Conservation (phyloP, 1,140 invertebrate genomes). For the Nephotettix cincticeps region DNA sequence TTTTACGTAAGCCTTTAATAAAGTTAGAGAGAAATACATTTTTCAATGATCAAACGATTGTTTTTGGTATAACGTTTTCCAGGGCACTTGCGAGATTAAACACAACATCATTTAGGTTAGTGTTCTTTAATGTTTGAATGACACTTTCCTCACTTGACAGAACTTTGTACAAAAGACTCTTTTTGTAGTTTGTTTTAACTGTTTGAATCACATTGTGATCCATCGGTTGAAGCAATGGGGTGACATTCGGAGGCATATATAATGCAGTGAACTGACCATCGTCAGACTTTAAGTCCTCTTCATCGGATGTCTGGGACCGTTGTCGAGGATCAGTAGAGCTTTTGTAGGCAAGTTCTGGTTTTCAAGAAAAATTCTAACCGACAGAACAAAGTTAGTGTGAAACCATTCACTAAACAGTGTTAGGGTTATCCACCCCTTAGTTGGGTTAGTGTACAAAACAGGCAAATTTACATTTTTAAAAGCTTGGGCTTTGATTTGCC, state of each 20-base stretch:
- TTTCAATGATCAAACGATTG: not conserved
- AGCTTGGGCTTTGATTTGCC: not conserved
- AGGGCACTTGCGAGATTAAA: not conserved
- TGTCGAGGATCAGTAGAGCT: not conserved
- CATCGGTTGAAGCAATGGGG: not conserved
- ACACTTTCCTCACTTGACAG: not conserved
- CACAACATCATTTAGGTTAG: not conserved
- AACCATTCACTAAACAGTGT: not conserved
- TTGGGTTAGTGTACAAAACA: not conserved
- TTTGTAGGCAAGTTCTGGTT: not conserved
- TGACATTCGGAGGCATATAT: not conserved
- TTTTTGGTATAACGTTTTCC: not conserved
- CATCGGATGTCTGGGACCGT: not conserved
- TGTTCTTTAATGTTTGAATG: not conserved
- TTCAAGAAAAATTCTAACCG: not conserved
- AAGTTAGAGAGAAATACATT: no score
- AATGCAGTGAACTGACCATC: not conserved
- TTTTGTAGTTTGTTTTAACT: not conserved
- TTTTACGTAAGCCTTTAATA: not conserved
- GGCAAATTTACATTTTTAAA: not conserved
- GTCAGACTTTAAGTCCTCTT: no score
- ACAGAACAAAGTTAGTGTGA: not conserved
- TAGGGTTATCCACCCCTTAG: not conserved
- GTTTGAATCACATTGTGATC: no score
- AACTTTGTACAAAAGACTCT: not conserved